Evolutionary conservation across 2,797 vertebrate genomes (phyloP), one percentile per base, ranked within the genome.

Genomic region (Pantherophis vulpinus): DNA sequence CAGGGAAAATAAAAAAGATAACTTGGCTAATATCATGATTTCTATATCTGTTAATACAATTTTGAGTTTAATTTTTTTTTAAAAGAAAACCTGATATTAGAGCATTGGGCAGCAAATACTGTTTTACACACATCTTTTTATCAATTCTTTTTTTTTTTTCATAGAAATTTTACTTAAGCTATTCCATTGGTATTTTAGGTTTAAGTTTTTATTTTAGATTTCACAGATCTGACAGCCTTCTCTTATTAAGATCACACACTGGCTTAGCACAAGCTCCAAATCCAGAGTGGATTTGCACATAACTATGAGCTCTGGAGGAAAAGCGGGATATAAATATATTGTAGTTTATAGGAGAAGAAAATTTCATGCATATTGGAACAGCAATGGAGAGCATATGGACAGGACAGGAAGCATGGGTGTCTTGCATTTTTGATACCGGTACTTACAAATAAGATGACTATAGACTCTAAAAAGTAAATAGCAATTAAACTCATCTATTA

Each of bases 381-480:
- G 5, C 56, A 79, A 7, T 23, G 59, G 29, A 92, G 55, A 79
- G 59, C 58, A n/a, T 74, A 23, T 59, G 66, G 55, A 29, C 4
- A 20, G 20, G 51, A 32, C 66, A 79, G 66, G 27, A 89, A 92
- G 16, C 91, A 61, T 14, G 14, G 25, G 8, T 90, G 59, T 14
- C 47, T 42, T 61, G 6, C 61, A 9, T 91, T 18, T 90, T 94
- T 16, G 0, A 91, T 6, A 92, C 51, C 9, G 9, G 9, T 54
- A 54, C 59, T 86, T 94, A 5, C 56, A 59, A 37, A 61, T 51
- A 12, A 92, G 86, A 23, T 13, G 89, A 54, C 58, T 25, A n/a
- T 55, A 29, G 16, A 83, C 6, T 37, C 12, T 58, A 94, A 93
- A 86, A 97, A 97, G 97, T 98, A 97, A 88, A 92, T 97, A 97